Conservation (phyloP, 2,888 invertebrate genomes). For the Monochamus alternatus region DNA sequence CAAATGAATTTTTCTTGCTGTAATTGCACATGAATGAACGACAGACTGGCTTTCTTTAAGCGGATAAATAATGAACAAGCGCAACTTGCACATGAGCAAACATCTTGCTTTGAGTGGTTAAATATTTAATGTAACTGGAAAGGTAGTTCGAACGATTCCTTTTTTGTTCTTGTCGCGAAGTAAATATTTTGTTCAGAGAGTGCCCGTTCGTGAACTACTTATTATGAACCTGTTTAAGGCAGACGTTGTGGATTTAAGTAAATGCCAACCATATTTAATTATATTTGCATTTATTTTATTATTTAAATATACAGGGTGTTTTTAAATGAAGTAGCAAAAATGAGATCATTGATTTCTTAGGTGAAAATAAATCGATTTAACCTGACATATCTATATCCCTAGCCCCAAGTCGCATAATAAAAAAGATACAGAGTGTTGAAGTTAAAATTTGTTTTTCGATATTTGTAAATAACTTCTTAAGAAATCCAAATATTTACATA, state of each 20-base stretch:
- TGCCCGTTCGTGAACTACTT: slow-evolving; percentile 24
- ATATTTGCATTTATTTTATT: too few species aligned
- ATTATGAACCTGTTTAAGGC: slow-evolving; percentile 19
- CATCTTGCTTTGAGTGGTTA: slow-evolving; percentile 30
- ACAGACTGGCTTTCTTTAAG: slow-evolving; percentile 10
- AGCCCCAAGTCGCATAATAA: too few species aligned
- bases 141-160: slow-evolving; percentile 15
- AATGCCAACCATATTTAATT: not conserved
- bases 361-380: too few species aligned
- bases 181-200: slow-evolving; percentile 4
- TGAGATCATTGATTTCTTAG: too few species aligned
- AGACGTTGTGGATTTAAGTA: not conserved
- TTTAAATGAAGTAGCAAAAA: too few species aligned
- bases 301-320: too few species aligned
- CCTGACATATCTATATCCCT: too few species aligned
- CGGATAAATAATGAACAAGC: slow-evolving; percentile 17
- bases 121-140: slow-evolving; percentile 39
- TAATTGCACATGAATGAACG: slow-evolving; percentile 40
- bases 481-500: too few species aligned
- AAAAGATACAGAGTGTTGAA: too few species aligned
- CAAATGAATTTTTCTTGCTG: slow-evolving; percentile 36
- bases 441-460: too few species aligned
- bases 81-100: slow-evolving; percentile 26
- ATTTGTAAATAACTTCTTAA: too few species aligned
- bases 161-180: slow-evolving; percentile 12